Percentiles rank a stretch among this genome's conserved stretches.
Evolutionary conservation across 2,797 vertebrate genomes (phyloP).

Genomic region (Florisuga fusca): DNA sequence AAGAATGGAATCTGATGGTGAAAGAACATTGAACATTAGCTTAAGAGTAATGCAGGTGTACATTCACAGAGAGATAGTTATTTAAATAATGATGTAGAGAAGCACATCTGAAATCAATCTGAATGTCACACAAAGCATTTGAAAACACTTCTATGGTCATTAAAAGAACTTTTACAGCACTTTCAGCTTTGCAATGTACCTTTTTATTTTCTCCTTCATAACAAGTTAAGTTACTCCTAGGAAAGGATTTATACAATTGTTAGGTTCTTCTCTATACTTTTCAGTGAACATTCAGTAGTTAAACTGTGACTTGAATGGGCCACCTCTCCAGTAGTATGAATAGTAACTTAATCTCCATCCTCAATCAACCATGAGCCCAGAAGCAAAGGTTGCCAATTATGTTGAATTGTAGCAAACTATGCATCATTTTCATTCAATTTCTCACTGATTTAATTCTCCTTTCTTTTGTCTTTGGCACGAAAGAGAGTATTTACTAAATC

Average conservation of each 20-base stretch:
- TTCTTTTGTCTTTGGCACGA: background rate
- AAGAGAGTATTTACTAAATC: background rate
- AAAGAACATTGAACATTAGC: conserved; percentile 53
- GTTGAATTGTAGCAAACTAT: background rate
- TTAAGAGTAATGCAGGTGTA: conserved; percentile 11
- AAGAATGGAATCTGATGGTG: conserved; percentile 31
- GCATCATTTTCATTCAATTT: background rate
- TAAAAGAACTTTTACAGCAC: background rate
- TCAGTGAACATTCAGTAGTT: conserved; percentile 35
- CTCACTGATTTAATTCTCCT: background rate
- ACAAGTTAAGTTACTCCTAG: conserved; percentile 4
- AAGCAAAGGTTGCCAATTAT: background rate
- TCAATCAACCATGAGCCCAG: background rate
- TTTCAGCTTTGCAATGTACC: background rate
- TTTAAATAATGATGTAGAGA: background rate
- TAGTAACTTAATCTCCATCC: conserved; percentile 6
- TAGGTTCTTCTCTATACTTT: background rate
- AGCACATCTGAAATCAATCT: conserved; percentile 5
- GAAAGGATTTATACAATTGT: background rate
- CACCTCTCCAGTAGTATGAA: background rate
- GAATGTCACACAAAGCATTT: background rate
- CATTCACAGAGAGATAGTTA: background rate
- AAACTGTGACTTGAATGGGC: background rate
- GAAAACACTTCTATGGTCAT: background rate
- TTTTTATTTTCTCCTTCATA: background rate